Percentiles rank a stretch among this genome's conserved stretches.
Conservation (phyloP, 2,113 vertebrate species). For the Spea multiplicata region DNA sequence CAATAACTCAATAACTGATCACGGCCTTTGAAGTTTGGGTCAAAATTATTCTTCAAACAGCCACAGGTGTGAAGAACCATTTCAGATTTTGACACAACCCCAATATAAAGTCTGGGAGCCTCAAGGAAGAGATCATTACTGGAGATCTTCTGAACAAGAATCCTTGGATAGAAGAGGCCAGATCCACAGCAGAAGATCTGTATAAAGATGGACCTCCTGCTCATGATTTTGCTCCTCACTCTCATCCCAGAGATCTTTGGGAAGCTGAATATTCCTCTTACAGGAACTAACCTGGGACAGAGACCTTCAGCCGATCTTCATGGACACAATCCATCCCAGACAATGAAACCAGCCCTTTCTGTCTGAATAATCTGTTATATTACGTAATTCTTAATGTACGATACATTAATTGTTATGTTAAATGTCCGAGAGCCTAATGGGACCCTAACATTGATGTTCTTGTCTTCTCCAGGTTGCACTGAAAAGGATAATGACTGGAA, state of each 20-base stretch:
- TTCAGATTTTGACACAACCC: no score
- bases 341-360: conserved; percentile 57
- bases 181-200: background rate
- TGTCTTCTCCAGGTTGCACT: conserved; percentile 65
- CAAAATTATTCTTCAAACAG: no score
- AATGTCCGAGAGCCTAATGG: conserved; percentile 59
- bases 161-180: background rate
- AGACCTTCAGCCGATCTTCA: background rate
- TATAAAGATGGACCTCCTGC: background rate
- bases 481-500: conserved; percentile 70
- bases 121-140: background rate
- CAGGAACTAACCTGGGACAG: background rate
- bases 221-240: background rate
- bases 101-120: no score
- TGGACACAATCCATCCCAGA: conserved; percentile 39
- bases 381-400: no score
- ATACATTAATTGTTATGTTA: no score
- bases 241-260: conserved; percentile 8
- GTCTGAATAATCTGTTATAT: no score
- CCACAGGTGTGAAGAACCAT: no score
- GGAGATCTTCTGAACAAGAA: background rate
- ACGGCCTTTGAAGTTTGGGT: no score
- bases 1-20: no score
- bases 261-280: conserved; percentile 3
- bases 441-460: conserved; percentile 56